Evolutionary conservation across 1,140 invertebrate species (phyloP).

Genomic region (Zophobas atratus): DNA sequence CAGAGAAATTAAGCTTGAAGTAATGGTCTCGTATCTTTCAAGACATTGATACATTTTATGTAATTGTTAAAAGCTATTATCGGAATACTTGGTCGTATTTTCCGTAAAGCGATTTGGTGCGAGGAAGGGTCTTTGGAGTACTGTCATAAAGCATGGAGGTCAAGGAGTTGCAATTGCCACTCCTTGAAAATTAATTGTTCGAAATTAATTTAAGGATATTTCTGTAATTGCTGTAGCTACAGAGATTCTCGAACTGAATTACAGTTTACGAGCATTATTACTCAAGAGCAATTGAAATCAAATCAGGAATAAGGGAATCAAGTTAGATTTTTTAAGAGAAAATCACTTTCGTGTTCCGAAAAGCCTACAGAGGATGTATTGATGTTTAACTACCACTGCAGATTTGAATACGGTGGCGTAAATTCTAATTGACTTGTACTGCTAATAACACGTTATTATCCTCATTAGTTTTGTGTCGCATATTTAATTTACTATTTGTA

Average conservation of each 20-base stretch:
- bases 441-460: too few species aligned
- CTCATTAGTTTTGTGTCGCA: background rate
- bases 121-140: constrained; percentile 24
- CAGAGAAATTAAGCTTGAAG: background rate
- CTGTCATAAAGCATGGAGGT: constrained; percentile 38
- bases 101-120: constrained; percentile 37
- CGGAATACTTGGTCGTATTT: constrained; percentile 16
- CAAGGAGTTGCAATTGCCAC: constrained; percentile 42
- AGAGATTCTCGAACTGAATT: constrained; percentile 7
- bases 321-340: constrained; percentile 1
- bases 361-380: constrained; percentile 1
- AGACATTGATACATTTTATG: background rate
- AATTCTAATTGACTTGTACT: background rate
- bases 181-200: constrained; percentile 45
- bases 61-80: constrained; percentile 25
- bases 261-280: background rate
- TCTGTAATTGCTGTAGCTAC: constrained; percentile 32
- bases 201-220: constrained; percentile 42
- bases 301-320: constrained; percentile 17
- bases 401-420: background rate
- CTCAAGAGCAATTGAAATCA: background rate
- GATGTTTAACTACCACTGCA: constrained; percentile 4
- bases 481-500: constrained; percentile 4
- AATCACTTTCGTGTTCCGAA: constrained; percentile 1
- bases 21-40: background rate